phyloP scores from a whole-genome alignment of 2,797 vertebrate species.

The Pteronotus mesoamericanus region DNA sequence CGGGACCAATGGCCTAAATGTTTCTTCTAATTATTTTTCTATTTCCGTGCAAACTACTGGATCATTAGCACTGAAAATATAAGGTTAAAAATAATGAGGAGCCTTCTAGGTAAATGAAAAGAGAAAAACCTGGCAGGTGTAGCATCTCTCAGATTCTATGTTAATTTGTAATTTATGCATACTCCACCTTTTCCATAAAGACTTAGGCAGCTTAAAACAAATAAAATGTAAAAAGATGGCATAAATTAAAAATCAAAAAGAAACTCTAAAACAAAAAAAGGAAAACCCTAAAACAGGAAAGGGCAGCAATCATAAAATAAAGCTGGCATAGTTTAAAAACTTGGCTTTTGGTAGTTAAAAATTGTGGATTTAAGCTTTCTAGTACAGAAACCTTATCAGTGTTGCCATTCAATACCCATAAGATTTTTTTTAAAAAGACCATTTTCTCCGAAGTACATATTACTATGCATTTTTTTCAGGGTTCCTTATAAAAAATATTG shows the following conservation, averaged over 20 bases:
- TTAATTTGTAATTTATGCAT: constrained; percentile 17
- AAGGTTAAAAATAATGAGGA: not conserved
- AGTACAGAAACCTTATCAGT: constrained; percentile 1
- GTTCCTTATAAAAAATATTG: constrained; percentile 1
- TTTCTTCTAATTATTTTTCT: not conserved
- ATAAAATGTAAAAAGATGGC: not conserved
- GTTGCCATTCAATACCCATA: not conserved
- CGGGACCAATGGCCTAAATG: not conserved
- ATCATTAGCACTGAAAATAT: constrained; percentile 14
- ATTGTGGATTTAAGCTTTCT: not conserved
- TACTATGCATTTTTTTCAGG: not conserved
- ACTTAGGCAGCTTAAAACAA: constrained; percentile 28
- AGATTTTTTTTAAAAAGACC: not conserved
- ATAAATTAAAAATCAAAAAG: constrained; percentile 32
- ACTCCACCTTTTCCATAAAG: not conserved
- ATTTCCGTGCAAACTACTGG: not conserved
- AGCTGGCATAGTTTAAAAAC: not conserved
- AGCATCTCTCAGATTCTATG: not conserved
- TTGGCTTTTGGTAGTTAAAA: constrained; percentile 37
- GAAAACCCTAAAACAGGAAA: constrained; percentile 23
- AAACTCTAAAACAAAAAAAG: constrained; percentile 12
- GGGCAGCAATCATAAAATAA: constrained; percentile 8
- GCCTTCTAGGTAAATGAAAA: not conserved
- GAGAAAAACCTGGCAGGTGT: not conserved
- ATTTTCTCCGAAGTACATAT: not conserved